Base-by-base conservation (phyloP, 2,888 invertebrate genomes). In the Harpalus rufipes region DNA sequence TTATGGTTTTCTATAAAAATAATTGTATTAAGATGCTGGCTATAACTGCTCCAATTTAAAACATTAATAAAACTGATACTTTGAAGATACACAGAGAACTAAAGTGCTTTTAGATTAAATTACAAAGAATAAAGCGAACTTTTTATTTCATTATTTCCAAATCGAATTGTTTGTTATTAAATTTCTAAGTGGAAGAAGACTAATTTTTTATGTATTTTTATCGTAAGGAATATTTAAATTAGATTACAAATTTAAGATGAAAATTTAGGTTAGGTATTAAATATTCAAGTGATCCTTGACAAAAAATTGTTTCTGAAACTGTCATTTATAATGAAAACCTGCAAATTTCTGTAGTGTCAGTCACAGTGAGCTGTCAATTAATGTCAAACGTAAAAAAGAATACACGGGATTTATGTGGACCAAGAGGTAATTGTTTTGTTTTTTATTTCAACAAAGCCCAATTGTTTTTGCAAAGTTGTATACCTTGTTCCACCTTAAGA, bases 41-140 rank as follows among this genome's bases (percentile, higher is more conserved):
- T 68, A 68, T 32, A 39, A 32, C 12, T 68, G 10, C 14, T 14
- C n/a, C 14, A 68, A 68, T 68, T 68, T 68, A 68, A 21, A 68
- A 68, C 32, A 68, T 39, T 68, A 68, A 68, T 68, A 5, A 39
- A 68, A 68, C 39, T n/a, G 63, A 63, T 63, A 56, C 6, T 32
- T 12, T 32, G 12, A 68, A 39, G n/a, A n/a, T 51, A 68, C 21
- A 63, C 6, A 6, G 68, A 7, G 4, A 32, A 68, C n/a, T 10
- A 2, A 68, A 32, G 32, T 68, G 39, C 14, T 32, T n/a, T 32
- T 32, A 32, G 32, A 68, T 39, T 68, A n/a, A 39, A 32, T 39
- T n/a, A n/a, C 21, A 12, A 51, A 51, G 44, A 68, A 68, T 14
- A 68, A 39, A 68, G 39, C 39, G n/a, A 68, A 8, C 14, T 68